Conservation (phyloP, 2,888 invertebrate species). For the Eupithecia inturbata region DNA sequence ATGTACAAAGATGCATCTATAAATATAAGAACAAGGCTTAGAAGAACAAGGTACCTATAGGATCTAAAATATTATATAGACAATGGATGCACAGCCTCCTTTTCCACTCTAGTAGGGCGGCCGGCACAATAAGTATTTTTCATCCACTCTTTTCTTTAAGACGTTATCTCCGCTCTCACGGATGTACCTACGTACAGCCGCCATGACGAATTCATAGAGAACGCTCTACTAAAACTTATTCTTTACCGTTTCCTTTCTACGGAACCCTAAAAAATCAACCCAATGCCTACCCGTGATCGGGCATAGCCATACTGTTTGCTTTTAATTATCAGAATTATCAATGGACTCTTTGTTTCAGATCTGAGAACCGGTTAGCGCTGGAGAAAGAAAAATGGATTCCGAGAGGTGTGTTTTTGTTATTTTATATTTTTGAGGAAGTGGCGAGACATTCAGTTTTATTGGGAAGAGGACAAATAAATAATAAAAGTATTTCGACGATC, state of each 20-base stretch:
- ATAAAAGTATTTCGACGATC: background rate
- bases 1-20: background rate
- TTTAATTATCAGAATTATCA: conserved; percentile 48
- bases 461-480: background rate
- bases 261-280: conserved; percentile 2
- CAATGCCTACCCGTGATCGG: background rate
- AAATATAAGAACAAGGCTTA: background rate
- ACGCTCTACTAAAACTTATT: background rate
- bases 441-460: background rate
- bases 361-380: conserved; percentile 60
- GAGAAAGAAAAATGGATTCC: conserved; percentile 70
- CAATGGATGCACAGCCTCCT: background rate
- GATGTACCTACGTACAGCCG: background rate
- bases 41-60: too few species aligned
- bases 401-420: conserved; percentile 63
- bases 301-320: conserved; percentile 34
- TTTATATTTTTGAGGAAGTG: conserved; percentile 3
- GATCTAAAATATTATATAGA: background rate
- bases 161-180: background rate
- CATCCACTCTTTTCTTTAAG: too few species aligned
- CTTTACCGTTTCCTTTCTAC: background rate
- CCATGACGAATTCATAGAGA: background rate
- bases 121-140: too few species aligned
- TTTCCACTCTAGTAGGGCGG: too few species aligned
- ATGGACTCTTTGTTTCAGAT: conserved; percentile 49